Evolutionary conservation across 1,140 invertebrate genomes (phyloP).

Genomic region (Myzus persicae): DNA sequence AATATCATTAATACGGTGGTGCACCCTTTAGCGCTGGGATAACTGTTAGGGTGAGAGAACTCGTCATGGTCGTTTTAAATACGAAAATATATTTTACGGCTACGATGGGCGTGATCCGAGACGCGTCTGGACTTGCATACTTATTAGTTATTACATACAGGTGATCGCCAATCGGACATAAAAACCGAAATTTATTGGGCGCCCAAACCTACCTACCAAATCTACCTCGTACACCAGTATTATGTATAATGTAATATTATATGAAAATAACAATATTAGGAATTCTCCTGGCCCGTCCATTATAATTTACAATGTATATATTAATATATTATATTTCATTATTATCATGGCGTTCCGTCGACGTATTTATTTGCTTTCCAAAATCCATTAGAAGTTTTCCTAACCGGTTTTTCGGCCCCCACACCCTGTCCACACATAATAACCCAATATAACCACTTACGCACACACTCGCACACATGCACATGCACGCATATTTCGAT

Average conservation of each 20-base stretch:
- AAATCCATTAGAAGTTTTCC: constrained; percentile 37
- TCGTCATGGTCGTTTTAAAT: not conserved
- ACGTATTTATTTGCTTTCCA: constrained; percentile 40
- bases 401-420: constrained; percentile 27
- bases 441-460: constrained; percentile 37
- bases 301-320: not conserved
- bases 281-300: not conserved
- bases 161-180: not conserved
- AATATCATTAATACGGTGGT: not conserved
- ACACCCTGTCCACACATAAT: not conserved
- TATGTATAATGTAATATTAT: not conserved
- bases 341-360: not conserved
- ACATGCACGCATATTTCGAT: not conserved
- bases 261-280: not conserved
- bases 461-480: not conserved
- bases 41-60: not conserved
- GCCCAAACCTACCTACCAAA: not conserved
- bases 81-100: not conserved
- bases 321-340: not conserved
- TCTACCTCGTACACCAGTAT: not conserved
- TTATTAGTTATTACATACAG: not conserved
- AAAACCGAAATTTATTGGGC: not conserved
- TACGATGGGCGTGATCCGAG: not conserved
- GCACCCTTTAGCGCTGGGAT: too few relatives aligned
- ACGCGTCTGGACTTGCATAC: not conserved